Conservation (phyloP, 2,797 vertebrate genomes). For the Hypotaenidia philippensis region DNA sequence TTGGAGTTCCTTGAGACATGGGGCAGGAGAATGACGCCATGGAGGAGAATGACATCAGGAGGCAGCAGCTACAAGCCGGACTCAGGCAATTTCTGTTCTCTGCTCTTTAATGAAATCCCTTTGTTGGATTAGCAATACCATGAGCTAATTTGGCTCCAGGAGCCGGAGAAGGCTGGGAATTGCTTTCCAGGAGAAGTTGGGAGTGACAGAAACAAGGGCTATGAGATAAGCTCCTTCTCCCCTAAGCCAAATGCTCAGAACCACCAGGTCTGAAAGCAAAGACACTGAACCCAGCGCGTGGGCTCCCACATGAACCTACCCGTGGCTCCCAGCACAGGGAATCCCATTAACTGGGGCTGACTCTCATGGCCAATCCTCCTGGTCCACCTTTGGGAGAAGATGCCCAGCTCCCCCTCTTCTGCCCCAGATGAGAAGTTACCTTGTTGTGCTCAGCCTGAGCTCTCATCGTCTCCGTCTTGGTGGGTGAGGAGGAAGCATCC, state of each 20-base stretch:
- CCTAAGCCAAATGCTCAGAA: not conserved
- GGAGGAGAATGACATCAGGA: not conserved
- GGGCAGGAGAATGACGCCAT: not conserved
- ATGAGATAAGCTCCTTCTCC: not conserved
- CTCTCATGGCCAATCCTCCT: rapidly evolving
- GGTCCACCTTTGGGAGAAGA: not conserved
- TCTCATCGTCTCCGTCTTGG: conserved; percentile 88
- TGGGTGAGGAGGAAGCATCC: conserved; percentile 85
- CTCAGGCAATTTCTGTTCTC: not conserved
- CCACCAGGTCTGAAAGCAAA: not conserved
- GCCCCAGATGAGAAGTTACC: conserved; percentile 73
- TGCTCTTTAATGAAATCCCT: not conserved
- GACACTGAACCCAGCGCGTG: too few relatives aligned
- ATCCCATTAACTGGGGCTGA: not conserved
- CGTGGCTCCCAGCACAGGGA: not conserved
- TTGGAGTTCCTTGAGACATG: not conserved
- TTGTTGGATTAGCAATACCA: not conserved
- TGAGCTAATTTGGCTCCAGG: not conserved
- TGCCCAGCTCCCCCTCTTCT: rapidly evolving
- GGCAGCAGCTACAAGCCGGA: not conserved
- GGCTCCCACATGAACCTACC: not conserved
- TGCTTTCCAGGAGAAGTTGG: not conserved
- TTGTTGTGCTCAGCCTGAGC: conserved; percentile 95
- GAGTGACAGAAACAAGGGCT: not conserved
- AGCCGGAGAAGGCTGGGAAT: not conserved